Conservation (phyloP, 1,140 invertebrate genomes). For the Diploscapter pachys region DNA sequence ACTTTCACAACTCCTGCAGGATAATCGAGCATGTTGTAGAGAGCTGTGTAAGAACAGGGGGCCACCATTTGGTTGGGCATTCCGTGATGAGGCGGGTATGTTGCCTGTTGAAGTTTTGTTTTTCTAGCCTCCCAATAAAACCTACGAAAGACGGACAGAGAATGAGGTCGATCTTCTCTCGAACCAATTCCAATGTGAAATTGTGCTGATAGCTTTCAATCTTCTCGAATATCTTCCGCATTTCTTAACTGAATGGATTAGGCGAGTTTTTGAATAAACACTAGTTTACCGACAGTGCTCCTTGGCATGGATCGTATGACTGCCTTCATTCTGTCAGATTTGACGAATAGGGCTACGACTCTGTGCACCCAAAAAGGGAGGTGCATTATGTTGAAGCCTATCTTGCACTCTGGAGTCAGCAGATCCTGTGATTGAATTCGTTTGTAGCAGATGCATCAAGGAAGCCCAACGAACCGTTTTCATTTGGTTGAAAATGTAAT, state of each 20-base stretch:
- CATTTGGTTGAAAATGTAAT: slow-evolving; percentile 16
- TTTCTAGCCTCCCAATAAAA: background rate
- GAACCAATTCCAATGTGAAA: background rate
- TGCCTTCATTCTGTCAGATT: no score
- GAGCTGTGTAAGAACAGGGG: background rate
- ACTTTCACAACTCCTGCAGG: slow-evolving; percentile 28
- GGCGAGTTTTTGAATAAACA: no score
- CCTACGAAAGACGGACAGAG: slow-evolving; percentile 9
- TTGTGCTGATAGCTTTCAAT: slow-evolving; percentile 6
- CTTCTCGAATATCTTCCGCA: slow-evolving; percentile 5
- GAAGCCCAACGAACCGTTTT: background rate
- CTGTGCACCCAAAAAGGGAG: no score
- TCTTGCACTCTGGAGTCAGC: no score
- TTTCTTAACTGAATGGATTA: background rate
- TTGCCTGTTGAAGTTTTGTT: background rate
- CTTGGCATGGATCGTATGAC: no score
- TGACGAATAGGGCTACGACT: no score
- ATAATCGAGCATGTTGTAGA: slow-evolving; percentile 33
- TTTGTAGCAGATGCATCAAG: no score
- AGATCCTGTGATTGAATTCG: no score
- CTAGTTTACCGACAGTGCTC: no score
- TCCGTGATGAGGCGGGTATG: no score
- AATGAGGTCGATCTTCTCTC: slow-evolving; percentile 2
- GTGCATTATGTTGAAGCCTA: no score
- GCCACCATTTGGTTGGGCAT: no score